Base-by-base conservation (phyloP, 2,797 vertebrate species). In the Agapornis canus region DNA sequence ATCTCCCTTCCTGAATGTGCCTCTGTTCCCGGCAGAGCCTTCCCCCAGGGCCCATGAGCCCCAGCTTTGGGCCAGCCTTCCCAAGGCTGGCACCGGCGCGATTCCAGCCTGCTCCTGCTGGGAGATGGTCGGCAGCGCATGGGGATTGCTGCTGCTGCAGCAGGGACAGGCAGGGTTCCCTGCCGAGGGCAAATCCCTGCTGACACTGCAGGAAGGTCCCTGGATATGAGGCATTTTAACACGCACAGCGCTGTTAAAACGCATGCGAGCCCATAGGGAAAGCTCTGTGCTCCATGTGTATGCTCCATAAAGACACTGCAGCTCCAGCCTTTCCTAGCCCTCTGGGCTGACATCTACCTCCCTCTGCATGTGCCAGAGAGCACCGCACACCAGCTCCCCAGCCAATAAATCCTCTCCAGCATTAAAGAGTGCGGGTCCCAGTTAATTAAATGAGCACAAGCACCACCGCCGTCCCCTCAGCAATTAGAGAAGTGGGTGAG, bases 371-470 rank as follows among this genome's bases (percentile, higher is more conserved):
- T 77, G 89, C 91, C 93, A 71, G 48, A 64, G 4, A 11, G 19
- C 59, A 54, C 83, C 39, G 39, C 54, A 10, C 84, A 54, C 29
- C 78, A 83, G 83, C 43, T 70, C 80, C 75, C 25, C 81, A 86
- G 83, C 89, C 86, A 87, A 86, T 89, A 93, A 93, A 93, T 90
- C 93, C 64, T 83, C 71, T 6, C 35, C 76, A 66, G 71, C 91
- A 76, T 89, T 60, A 82, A 90, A 92, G 72, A 87, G 49, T 19
- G 48, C 2, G 0, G 54, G 66, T 65, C 86, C 77, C 37, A 60
- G 92, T 95, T 95, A 95, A 94, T 96, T 95, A 96, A 94, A 81
- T n/a, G 78, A 89, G 87, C 70, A 82, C 87, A 89, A 25, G 54
- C 54, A 91, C 59, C 45, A 78, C 59, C 47, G 18, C 71, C 54